These are phyloP conservation scores for Aplochiton taeniatus DNA, from an alignment of 2,797 vertebrate genomes.

Conservation along the genomic window DNA sequence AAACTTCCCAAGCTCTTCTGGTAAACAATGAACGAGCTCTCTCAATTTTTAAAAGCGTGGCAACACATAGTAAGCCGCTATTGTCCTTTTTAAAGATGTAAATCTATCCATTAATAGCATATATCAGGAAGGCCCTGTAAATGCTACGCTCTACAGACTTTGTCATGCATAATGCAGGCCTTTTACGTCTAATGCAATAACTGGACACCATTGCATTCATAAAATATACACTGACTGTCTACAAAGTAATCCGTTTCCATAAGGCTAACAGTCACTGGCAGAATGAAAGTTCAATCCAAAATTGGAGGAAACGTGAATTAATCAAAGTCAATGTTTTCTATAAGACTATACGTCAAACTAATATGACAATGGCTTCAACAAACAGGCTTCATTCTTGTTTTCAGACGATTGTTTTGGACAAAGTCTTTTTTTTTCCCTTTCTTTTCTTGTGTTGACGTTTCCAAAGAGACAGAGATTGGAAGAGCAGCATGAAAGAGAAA, in stretches of 20 bases:
- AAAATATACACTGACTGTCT: conserved; percentile 49
- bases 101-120: no score
- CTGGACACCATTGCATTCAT: conserved; percentile 45
- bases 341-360: no score
- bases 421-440: no score
- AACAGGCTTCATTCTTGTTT: background rate
- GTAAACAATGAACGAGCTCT: conserved; percentile 2
- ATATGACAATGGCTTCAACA: no score
- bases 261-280: no score
- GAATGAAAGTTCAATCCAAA: no score
- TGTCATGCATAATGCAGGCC: conserved; percentile 46
- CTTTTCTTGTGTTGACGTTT: background rate
- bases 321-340: no score
- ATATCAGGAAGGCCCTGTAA: conserved; percentile 28
- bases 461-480: conserved; percentile 1
- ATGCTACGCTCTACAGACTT: background rate
- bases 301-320: no score
- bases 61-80: no score
- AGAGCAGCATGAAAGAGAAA: background rate
- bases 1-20: conserved; percentile 6
- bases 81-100: no score
- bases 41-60: no score
- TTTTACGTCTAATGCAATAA: conserved; percentile 39
- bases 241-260: no score
- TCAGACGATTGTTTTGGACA: conserved; percentile 2